Evolutionary conservation across 2,797 vertebrate species (phyloP), one percentile per base, ranked within the genome.

Genomic region (Anableps anableps): DNA sequence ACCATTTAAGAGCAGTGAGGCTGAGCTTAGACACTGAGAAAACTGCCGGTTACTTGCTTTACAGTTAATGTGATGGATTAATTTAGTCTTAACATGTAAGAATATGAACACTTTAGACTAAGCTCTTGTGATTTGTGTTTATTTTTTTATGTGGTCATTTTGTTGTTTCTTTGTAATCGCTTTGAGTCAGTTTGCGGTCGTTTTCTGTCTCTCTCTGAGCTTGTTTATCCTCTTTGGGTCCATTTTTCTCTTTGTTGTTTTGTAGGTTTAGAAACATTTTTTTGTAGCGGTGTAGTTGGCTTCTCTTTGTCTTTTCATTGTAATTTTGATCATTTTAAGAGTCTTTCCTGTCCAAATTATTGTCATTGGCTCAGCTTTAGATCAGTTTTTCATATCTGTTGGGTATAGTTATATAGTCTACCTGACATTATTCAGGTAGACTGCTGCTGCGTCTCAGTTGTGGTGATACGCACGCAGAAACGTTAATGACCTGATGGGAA

Each of bases 401-500:
- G 11, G 80, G 34, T 83, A 62, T 43, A 48, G n/a, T 64, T 78
- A 83, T 43, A 74, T 34, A 53, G 17, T 72, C 48, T 45, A 62
- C 66, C 81, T 75, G 29, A 70, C 58, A 51, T 76, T 58, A 70
- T 26, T 66, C 23, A 71, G 45, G 36, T 53, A 77, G 19, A 78
- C 53, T 74, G 47, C 53, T 74, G 47, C 75, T 75, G 47, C 41
- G 21, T 74, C 29, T 53, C 45, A 80, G 64, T 81, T 76, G 80
- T 77, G 83, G 71, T 76, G n/a, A 79, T 81, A 70, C 17, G 60
- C 72, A 48, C 17, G 17, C 72, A 70, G 21, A 4, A 85, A 72
- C 16, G 75, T 80, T 47, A 87, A 60, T 34, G 14, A 86, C 75
- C 85, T 76, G 77, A 86, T 75, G 64, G 31, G 81, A 85, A 76